Conservation (phyloP, 2,888 invertebrate species). For the Petrolisthes manimaculis region DNA sequence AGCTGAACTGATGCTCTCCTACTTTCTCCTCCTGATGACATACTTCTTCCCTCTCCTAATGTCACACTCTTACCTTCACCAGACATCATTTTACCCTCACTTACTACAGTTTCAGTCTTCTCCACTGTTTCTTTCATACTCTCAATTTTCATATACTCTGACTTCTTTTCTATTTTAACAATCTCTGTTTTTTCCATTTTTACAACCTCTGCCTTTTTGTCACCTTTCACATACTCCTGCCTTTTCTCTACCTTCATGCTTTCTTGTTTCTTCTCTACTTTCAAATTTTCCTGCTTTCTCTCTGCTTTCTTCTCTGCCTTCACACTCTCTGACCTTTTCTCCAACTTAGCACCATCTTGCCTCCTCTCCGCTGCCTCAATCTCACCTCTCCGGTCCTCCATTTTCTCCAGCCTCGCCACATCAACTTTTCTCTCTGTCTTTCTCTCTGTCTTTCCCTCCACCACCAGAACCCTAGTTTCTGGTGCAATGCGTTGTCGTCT, state of each 20-base stretch:
- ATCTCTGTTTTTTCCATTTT: conserved; percentile 1
- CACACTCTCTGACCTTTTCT: not conserved
- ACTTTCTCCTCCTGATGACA: not conserved
- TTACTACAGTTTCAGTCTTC: too few relatives aligned
- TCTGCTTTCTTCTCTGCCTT: not conserved
- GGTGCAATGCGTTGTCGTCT: not conserved
- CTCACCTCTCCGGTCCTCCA: not conserved
- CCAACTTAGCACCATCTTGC: not conserved
- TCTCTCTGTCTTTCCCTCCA: not conserved
- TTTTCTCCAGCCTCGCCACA: not conserved
- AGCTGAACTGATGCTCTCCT: conserved; percentile 16
- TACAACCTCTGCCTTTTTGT: not conserved
- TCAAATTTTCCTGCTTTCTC: not conserved
- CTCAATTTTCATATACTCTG: conserved; percentile 13
- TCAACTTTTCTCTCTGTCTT: not conserved
- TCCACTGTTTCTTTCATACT: conserved; percentile 2
- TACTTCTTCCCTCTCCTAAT: not conserved
- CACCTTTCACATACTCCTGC: not conserved
- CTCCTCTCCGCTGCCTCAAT: not conserved
- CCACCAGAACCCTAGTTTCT: not conserved
- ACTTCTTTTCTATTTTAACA: not conserved
- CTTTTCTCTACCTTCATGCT: not conserved
- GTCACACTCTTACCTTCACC: not conserved
- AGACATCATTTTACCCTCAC: too few relatives aligned
- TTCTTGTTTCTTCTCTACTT: not conserved